Evolutionary conservation across 2,888 invertebrate species (phyloP).

Genomic region (Agelastica alni): DNA sequence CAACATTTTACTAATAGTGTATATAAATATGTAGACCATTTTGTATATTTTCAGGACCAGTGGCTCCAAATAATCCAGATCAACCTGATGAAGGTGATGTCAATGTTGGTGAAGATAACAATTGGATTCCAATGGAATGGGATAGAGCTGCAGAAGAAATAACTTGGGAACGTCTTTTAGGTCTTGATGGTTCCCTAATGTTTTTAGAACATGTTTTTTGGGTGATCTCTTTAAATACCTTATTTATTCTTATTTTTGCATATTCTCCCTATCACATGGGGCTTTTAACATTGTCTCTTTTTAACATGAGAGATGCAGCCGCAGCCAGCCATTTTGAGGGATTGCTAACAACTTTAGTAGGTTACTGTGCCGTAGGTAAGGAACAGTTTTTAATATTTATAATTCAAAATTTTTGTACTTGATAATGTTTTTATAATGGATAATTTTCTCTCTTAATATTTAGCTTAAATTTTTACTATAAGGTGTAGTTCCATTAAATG

Average conservation of each 20-base stretch:
- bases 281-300: slow-evolving; percentile 74
- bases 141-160: slow-evolving; percentile 96
- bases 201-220: slow-evolving; percentile 99
- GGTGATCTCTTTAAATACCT: slow-evolving; percentile 95
- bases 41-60: slow-evolving; percentile 37
- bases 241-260: slow-evolving; percentile 96
- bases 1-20: background rate
- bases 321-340: slow-evolving; percentile 89
- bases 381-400: background rate
- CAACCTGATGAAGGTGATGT: slow-evolving; percentile 58
- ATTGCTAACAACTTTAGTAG: slow-evolving; percentile 86
- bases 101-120: slow-evolving; percentile 75
- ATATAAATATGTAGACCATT: background rate
- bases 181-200: slow-evolving; percentile 94
- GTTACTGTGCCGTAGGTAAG: slow-evolving; percentile 83
- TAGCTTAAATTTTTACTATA: too few species aligned
- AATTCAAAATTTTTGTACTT: background rate
- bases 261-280: slow-evolving; percentile 97
- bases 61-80: slow-evolving; percentile 46
- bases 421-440: too few species aligned
- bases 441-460: too few species aligned
- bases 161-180: slow-evolving; percentile 96
- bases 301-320: slow-evolving; percentile 70
- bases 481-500: too few species aligned
- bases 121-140: slow-evolving; percentile 99